Evolutionary conservation across 2,113 vertebrate species (phyloP).

Genomic region (Piaya cayana): DNA sequence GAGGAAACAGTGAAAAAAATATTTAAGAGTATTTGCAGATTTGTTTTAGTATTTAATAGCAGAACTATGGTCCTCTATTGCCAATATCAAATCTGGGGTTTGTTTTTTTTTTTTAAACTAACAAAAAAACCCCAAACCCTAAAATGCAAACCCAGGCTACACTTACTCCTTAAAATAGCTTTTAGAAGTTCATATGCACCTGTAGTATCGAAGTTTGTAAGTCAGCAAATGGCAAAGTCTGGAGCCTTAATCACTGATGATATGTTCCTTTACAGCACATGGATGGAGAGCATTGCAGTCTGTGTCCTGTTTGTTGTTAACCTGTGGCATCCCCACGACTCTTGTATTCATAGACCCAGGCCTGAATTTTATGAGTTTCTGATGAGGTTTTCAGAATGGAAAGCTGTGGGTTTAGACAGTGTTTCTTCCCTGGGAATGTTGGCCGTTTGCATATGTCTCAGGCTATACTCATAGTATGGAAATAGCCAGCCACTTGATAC

Average conservation of each 20-base stretch:
- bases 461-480: background rate
- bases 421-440: background rate
- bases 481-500: background rate
- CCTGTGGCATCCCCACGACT: background rate
- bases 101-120: background rate
- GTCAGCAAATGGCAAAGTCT: background rate
- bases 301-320: background rate
- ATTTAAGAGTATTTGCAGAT: background rate
- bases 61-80: background rate
- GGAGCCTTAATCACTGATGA: rapidly evolving
- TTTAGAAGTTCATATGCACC: background rate
- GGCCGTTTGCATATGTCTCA: background rate
- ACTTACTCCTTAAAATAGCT: background rate
- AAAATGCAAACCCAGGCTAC: background rate
- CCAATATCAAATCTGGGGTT: background rate
- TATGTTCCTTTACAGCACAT: background rate
- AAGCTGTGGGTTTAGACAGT: background rate
- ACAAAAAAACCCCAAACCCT: background rate
- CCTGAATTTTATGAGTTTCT: background rate
- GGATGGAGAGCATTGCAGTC: background rate
- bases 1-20: background rate
- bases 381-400: background rate
- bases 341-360: background rate
- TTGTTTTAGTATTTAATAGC: background rate
- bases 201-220: background rate